These are phyloP conservation scores for Drosophila oshimai DNA, from an alignment of 1,140 invertebrate genomes.

Conservation along the genomic window DNA sequence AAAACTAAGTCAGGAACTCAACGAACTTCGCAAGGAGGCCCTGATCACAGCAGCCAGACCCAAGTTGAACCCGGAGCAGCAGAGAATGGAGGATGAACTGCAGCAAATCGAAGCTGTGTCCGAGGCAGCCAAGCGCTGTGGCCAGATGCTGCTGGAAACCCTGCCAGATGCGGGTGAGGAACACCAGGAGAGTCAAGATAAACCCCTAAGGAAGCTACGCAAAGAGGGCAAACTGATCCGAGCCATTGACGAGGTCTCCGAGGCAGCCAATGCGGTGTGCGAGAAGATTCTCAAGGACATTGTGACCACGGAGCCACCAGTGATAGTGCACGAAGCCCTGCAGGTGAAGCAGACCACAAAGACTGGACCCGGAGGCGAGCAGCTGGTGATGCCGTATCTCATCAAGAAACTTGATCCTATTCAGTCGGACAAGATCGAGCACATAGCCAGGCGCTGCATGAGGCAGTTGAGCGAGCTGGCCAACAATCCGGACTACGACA, in stretches of 20 bases:
- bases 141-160: constrained; percentile 82
- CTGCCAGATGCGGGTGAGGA: constrained; percentile 64
- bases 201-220: constrained; percentile 53
- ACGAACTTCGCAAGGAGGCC: constrained; percentile 76
- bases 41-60: constrained; percentile 67
- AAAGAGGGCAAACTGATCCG: constrained; percentile 75
- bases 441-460: constrained; percentile 80
- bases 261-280: constrained; percentile 77
- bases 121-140: constrained; percentile 83
- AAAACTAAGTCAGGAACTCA: constrained; percentile 84
- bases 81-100: constrained; percentile 55
- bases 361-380: constrained; percentile 6
- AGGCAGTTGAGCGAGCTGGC: constrained; percentile 74
- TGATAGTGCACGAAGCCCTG: constrained; percentile 70
- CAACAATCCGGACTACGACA: constrained; percentile 69
- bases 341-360: constrained; percentile 55
- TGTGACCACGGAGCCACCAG: constrained; percentile 76
- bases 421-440: constrained; percentile 75
- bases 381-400: constrained; percentile 65
- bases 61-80: constrained; percentile 70
- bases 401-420: constrained; percentile 82
- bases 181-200: constrained; percentile 2
- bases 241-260: constrained; percentile 78
- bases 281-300: constrained; percentile 80
- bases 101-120: constrained; percentile 82